Percentiles rank a stretch among this genome's conserved stretches.
Conservation (phyloP, 2,888 invertebrate species). For the Baccha elongata region DNA sequence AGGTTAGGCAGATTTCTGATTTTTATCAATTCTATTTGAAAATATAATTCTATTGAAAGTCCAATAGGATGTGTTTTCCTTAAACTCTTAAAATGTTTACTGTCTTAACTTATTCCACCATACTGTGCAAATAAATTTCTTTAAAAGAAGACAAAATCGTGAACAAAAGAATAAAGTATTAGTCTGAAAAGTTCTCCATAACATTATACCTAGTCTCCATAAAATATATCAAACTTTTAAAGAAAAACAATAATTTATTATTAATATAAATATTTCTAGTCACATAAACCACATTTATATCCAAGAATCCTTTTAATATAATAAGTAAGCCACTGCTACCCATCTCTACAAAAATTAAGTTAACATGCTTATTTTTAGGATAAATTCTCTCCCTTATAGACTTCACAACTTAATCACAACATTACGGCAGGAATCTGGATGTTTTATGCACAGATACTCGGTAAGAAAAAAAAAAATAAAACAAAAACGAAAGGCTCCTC, state of each 20-base stretch:
- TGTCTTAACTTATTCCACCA: too few relatives aligned
- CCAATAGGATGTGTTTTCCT: too few relatives aligned
- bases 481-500: constrained; percentile 15
- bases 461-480: not conserved
- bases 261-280: not conserved
- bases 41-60: too few relatives aligned
- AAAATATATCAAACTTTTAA: not conserved
- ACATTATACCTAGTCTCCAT: too few relatives aligned
- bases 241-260: constrained; percentile 22
- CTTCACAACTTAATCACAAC: constrained; percentile 57
- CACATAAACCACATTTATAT: constrained; percentile 18
- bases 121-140: too few relatives aligned
- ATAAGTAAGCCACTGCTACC: constrained; percentile 1
- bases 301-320: not conserved
- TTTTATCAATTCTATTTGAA: too few relatives aligned
- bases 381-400: constrained; percentile 34
- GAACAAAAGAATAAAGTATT: too few relatives aligned
- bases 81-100: too few relatives aligned
- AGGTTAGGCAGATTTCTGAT: too few relatives aligned
- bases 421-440: constrained; percentile 33
- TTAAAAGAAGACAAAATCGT: too few relatives aligned
- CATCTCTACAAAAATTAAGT: not conserved
- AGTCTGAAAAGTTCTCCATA: too few relatives aligned
- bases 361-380: constrained; percentile 30
- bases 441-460: not conserved